Evolutionary conservation across 2,888 invertebrate species (phyloP), one percentile per base, ranked within the genome.

Genomic region (Brachylomia viminalis): DNA sequence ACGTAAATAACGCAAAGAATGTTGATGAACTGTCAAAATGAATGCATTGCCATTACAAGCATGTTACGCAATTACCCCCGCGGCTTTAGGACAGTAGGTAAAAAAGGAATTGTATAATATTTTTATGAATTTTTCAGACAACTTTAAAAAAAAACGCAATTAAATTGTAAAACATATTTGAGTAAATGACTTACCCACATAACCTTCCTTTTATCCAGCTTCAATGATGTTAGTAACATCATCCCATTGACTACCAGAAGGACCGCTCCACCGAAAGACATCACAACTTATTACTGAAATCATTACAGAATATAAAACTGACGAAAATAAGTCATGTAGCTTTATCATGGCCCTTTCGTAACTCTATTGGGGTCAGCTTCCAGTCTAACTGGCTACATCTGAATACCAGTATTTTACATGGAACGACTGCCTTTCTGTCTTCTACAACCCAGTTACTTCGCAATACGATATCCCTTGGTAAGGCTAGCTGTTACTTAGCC

Each of bases 101-200:
- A 23, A 23, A 33, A 33, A 30, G 1, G 1, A 2, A 30, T 1
- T 64, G n/a, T n/a, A n/a, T n/a, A n/a, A n/a, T n/a, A n/a, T n/a
- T n/a, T n/a, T n/a, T n/a, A n/a, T n/a, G n/a, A 27, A 7, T 27
- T 42, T 38, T 15, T n/a, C 38, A n/a, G n/a, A 1, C 7, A n/a
- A 38, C 8, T 38, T 8, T 7, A 62, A 38, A n/a, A 62, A n/a
- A 45, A n/a, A n/a, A n/a, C n/a, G n/a, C n/a, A n/a, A n/a, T n/a
- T n/a, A n/a, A n/a, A n/a, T n/a, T n/a, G n/a, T n/a, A n/a, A n/a
- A n/a, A n/a, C n/a, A n/a, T n/a, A n/a, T n/a, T n/a, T 67, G 20
- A n/a, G n/a, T n/a, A n/a, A n/a, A n/a, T 64, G 4, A 75, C 86
- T 81, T 56, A 87, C 87, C 76, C 87, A 73, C 76, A 88, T 80